Evolutionary conservation across 2,113 vertebrate species (phyloP).

Genomic region (Nycticorax nycticorax): DNA sequence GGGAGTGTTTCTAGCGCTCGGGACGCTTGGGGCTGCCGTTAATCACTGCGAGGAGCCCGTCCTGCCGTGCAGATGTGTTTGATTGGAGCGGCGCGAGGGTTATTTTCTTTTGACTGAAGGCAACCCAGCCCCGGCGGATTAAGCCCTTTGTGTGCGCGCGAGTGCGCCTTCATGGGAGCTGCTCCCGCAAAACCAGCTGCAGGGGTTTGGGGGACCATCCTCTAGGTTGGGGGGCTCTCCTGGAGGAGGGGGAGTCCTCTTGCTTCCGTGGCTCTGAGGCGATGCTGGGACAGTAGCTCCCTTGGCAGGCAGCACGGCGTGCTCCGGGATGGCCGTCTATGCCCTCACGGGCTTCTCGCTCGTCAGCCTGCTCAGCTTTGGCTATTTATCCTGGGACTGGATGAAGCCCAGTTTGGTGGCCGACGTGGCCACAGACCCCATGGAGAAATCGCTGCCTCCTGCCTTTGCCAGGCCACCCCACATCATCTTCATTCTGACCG

Average conservation of each 20-base stretch:
- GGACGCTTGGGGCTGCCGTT: not conserved
- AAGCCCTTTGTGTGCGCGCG: not conserved
- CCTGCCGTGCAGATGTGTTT: constrained; percentile 22
- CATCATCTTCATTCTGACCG: constrained; percentile 95
- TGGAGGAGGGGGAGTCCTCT: not conserved
- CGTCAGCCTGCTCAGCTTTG: constrained; percentile 92
- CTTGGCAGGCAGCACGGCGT: not conserved
- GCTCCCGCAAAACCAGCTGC: not conserved
- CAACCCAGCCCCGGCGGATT: constrained; percentile 16
- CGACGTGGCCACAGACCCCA: constrained; percentile 64
- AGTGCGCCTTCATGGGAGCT: constrained; percentile 15
- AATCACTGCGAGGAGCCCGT: not conserved
- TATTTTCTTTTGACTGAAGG: constrained; percentile 54
- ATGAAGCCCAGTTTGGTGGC: constrained; percentile 87
- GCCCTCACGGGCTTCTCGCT: constrained; percentile 90
- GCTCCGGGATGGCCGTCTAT: constrained; percentile 81
- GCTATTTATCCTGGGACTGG: constrained; percentile 94
- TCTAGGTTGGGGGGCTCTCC: not conserved
- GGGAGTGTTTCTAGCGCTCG: not conserved
- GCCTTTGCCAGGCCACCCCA: constrained; percentile 81
- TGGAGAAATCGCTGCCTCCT: constrained; percentile 43
- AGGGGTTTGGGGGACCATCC: not conserved
- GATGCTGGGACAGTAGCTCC: constrained; percentile 5
- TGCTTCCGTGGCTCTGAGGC: not conserved
- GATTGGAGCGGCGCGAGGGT: not conserved